phyloP scores from a whole-genome alignment of 2,797 vertebrate genomes.

The Nannoperca australis region DNA sequence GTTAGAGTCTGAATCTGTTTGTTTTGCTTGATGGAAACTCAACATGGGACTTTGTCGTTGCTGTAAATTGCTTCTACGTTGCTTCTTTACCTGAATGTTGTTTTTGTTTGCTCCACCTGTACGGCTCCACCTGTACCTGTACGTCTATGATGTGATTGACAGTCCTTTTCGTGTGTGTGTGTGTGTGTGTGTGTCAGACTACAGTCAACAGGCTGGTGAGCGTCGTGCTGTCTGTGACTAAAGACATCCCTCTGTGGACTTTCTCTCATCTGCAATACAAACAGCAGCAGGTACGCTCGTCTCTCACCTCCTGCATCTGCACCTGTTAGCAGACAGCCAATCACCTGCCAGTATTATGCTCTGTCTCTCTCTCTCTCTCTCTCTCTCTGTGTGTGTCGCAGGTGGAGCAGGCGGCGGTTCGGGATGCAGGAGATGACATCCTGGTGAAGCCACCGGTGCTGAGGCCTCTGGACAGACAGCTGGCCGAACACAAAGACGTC shows the following conservation, averaged over 20 bases:
- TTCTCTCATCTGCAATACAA: conserved; percentile 84
- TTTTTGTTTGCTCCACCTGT: too few relatives aligned
- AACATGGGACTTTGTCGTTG: too few relatives aligned
- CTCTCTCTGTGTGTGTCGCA: conserved; percentile 45
- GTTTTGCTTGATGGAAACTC: too few relatives aligned
- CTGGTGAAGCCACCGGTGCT: conserved; percentile 79
- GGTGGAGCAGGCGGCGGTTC: conserved; percentile 84
- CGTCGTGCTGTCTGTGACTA: conserved; percentile 80
- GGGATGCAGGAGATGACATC: conserved; percentile 82
- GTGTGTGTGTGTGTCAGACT: conserved; percentile 75
- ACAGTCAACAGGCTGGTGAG: conserved; percentile 85
- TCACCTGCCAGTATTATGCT: not conserved
- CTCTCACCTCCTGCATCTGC: not conserved
- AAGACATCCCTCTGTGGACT: conserved; percentile 87
- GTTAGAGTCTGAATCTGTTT: too few relatives aligned
- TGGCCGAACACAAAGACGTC: conserved; percentile 88
- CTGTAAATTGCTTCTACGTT: too few relatives aligned
- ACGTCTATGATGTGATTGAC: too few relatives aligned
- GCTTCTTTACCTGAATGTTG: too few relatives aligned
- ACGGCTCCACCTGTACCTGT: too few relatives aligned
- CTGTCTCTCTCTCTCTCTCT: not conserved
- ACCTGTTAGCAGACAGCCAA: conserved; percentile 11
- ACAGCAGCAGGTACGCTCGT: conserved; percentile 83
- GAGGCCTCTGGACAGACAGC: conserved; percentile 85
- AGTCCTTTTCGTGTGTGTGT: conserved; percentile 1